Evolutionary conservation across 2,113 vertebrate species (phyloP), one percentile per base, ranked within the genome.

Genomic region (Furnarius figulus): DNA sequence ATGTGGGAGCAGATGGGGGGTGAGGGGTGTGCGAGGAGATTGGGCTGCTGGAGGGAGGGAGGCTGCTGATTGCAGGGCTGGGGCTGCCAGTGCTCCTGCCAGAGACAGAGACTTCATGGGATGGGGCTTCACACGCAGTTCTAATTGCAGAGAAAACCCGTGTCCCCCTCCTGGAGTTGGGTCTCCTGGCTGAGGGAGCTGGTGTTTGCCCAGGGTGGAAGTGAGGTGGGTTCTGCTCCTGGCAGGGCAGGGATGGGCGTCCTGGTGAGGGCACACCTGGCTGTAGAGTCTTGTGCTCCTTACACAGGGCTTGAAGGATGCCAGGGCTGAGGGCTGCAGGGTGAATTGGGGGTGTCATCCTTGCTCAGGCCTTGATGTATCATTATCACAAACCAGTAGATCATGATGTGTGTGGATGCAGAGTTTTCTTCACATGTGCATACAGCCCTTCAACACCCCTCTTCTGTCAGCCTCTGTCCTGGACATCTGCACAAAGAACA

Each of bases 301-400:
- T 2, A 3, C 33, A 3, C 5, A 6, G 7, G n/a, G 37, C 55
- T 71, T 22, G 10, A 40, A 37, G 53, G 6, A 2, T 1, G 6
- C 9, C 20, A n/a, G 53, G 56, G 11, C 1, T 3, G 40, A 4
- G 49, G 68, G 12, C 14, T 28, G 37, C 14, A 19, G 33, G 8
- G 31, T 82, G n/a, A 53, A 13, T 17, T 17, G 18, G 27, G 17
- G 18, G 2, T 47, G 23, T 40, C n/a, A 23, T 12, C 37, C 46
- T 46, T 12, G 17, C 42, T 72, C 85, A n/a, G 65, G 35, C 72
- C 37, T 53, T 27, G 47, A 12, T 20, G 6, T 6, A 2, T 28
- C 35, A 2, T n/a, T 4, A 2, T 42, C 50, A 25, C 33, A 49
- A 37, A 47, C 8, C 58, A 18, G 8, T 22, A 46, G 65, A 21